Conservation (phyloP, 2,797 vertebrate genomes). For the Salmo trutta region DNA sequence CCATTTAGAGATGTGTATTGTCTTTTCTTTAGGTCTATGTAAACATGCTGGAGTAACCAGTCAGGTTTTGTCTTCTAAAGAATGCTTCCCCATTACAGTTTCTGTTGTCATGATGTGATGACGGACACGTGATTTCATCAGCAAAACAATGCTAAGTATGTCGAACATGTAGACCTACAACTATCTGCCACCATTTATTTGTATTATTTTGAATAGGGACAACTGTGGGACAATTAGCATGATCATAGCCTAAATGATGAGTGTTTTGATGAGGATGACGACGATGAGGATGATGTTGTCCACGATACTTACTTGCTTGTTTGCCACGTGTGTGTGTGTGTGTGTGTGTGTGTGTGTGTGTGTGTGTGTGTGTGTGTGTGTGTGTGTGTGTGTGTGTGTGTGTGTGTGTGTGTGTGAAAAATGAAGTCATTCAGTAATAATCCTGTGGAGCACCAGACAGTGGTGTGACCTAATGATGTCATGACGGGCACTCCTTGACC, state of each 20-base stretch:
- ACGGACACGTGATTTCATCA: background rate
- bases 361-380: no score
- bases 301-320: background rate
- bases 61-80: conserved; percentile 46
- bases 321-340: no score
- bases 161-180: background rate
- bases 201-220: background rate
- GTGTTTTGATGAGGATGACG: background rate
- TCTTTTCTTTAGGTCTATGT: background rate
- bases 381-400: no score
- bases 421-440: background rate
- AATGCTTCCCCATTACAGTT: conserved; percentile 9
- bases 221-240: background rate
- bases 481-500: conserved; percentile 5
- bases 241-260: background rate
- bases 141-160: conserved; percentile 11
- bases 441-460: background rate
- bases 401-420: background rate
- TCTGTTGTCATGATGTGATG: conserved; percentile 12
- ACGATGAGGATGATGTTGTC: background rate
- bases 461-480: conserved; percentile 2
- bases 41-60: background rate
- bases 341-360: no score
- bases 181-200: background rate
- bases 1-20: background rate